These are phyloP conservation scores for Scylla paramamosain DNA, from an alignment of 1,140 invertebrate species.

Conservation along the genomic window DNA sequence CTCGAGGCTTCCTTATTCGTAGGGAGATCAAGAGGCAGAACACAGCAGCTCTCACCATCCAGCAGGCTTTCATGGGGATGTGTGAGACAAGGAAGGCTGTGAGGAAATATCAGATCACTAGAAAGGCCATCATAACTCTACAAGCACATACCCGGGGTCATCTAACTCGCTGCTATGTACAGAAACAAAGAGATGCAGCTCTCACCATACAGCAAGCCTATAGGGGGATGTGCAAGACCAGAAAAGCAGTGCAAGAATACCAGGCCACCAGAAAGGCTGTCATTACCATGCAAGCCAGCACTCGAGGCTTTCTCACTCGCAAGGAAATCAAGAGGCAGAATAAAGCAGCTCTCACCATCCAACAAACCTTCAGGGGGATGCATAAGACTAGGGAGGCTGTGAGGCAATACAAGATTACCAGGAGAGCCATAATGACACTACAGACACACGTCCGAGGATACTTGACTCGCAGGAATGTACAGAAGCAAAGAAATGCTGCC, in stretches of 20 bases:
- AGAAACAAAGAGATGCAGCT: neutral
- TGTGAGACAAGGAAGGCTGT: neutral
- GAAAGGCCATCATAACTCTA: neutral
- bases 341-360: slow-evolving; percentile 21
- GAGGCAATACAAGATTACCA: neutral
- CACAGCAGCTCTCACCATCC: neutral
- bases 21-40: neutral
- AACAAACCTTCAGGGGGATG: neutral
- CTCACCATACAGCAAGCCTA: slow-evolving; percentile 47
- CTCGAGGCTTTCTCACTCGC: slow-evolving; percentile 31
- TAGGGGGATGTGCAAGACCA: neutral
- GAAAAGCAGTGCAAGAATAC: slow-evolving; percentile 27
- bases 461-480: neutral
- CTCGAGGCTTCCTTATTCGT: slow-evolving; percentile 4
- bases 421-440: neutral
- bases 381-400: neutral
- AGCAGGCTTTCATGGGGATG: neutral
- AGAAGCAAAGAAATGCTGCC: neutral
- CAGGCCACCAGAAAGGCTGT: slow-evolving; percentile 26
- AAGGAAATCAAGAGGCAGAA: slow-evolving; percentile 18
- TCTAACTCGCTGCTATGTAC: neutral
- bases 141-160: neutral
- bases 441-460: neutral
- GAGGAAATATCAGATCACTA: neutral
- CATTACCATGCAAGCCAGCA: slow-evolving; percentile 35